phyloP scores from a whole-genome alignment of 2,113 vertebrate genomes.

The Vanacampus margaritifer region DNA sequence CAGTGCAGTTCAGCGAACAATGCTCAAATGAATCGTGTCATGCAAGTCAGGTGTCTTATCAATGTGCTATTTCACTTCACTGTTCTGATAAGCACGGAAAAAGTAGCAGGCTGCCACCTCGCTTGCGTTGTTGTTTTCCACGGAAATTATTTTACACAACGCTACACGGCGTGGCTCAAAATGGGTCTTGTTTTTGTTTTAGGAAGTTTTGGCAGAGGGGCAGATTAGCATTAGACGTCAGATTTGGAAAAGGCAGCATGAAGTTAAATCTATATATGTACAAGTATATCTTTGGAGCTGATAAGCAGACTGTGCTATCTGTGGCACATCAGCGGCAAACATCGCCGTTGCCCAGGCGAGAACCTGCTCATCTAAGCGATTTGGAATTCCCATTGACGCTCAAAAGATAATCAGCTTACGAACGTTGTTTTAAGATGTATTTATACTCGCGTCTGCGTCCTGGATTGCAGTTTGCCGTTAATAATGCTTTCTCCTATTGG shows the following conservation, averaged over 20 bases:
- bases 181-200: slow-evolving; percentile 31
- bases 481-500: slow-evolving; percentile 46
- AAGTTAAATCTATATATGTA: slow-evolving; percentile 34
- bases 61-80: not conserved
- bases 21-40: slow-evolving; percentile 32
- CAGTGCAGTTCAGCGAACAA: slow-evolving; percentile 44
- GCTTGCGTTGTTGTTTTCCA: slow-evolving; percentile 34
- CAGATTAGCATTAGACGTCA: slow-evolving; percentile 43
- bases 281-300: slow-evolving; percentile 14
- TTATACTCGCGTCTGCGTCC: slow-evolving; percentile 43
- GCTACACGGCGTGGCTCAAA: slow-evolving; percentile 37
- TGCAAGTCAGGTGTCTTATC: slow-evolving; percentile 15
- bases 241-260: slow-evolving; percentile 36
- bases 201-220: slow-evolving; percentile 16
- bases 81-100: slow-evolving; percentile 7
- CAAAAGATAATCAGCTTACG: slow-evolving; percentile 71
- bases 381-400: slow-evolving; percentile 54
- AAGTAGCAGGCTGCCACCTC: not conserved
- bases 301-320: slow-evolving; percentile 39
- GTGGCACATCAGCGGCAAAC: too few relatives aligned
- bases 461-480: slow-evolving; percentile 47
- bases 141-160: slow-evolving; percentile 39
- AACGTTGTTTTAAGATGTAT: slow-evolving; percentile 62
- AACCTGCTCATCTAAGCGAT: slow-evolving; percentile 49
- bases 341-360: slow-evolving; percentile 24